These are phyloP conservation scores for Achroia grisella DNA, from an alignment of 1,140 invertebrate species.

Conservation along the genomic window DNA sequence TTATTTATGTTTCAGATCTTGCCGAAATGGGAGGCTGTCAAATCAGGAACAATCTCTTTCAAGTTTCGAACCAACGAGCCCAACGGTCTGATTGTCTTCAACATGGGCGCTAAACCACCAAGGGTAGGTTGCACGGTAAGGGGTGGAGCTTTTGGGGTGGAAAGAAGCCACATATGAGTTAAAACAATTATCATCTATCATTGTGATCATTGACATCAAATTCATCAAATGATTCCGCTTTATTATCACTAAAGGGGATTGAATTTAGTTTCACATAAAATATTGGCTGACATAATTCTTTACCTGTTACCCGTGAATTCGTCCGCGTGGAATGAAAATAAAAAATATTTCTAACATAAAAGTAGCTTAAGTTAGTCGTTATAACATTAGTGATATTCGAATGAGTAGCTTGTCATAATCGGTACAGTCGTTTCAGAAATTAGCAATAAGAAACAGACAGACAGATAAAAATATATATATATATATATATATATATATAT, in stretches of 20 bases:
- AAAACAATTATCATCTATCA: slow-evolving; percentile 27
- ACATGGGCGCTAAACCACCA: slow-evolving; percentile 85
- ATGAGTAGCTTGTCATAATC: too few species aligned
- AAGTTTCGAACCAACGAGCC: slow-evolving; percentile 96
- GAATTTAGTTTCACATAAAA: background rate
- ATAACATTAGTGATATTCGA: too few species aligned
- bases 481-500: too few species aligned
- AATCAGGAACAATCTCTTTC: slow-evolving; percentile 91
- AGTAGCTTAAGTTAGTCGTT: too few species aligned
- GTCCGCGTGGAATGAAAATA: too few species aligned
- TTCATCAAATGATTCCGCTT: too few species aligned
- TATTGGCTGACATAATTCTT: too few species aligned
- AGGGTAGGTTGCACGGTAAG: slow-evolving; percentile 79
- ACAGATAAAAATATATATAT: too few species aligned
- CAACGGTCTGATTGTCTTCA: slow-evolving; percentile 95
- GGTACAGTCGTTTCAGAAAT: too few species aligned
- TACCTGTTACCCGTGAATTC: too few species aligned
- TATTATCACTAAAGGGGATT: background rate
- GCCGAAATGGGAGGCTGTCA: slow-evolving; percentile 90
- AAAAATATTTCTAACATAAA: too few species aligned
- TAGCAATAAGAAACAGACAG: too few species aligned
- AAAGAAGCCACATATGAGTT: slow-evolving; percentile 26
- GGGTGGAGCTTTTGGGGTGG: slow-evolving; percentile 71
- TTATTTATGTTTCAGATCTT: slow-evolving; percentile 76
- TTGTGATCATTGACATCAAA: slow-evolving; percentile 10